Evolutionary conservation across 1,140 invertebrate species (phyloP).

Genomic region (Drosophila dunni): DNA sequence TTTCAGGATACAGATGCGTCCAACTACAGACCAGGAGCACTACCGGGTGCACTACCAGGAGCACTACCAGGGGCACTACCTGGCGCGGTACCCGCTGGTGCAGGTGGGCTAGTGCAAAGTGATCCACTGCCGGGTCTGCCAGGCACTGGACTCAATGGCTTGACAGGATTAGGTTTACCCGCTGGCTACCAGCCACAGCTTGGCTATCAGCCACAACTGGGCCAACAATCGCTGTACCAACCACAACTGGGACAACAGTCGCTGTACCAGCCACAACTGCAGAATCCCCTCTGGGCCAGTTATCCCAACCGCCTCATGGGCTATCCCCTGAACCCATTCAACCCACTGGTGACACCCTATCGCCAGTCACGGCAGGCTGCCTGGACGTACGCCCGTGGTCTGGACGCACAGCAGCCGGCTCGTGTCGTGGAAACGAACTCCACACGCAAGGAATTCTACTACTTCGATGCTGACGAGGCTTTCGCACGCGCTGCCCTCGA

Average conservation of each 20-base stretch:
- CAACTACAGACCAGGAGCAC: conserved; percentile 43
- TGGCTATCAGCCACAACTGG: conserved; percentile 29
- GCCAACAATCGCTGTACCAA: conserved; percentile 26
- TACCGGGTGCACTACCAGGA: neutral
- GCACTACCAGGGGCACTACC: neutral
- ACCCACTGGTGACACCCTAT: conserved; percentile 51
- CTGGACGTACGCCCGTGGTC: conserved; percentile 55
- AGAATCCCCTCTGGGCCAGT: conserved; percentile 34
- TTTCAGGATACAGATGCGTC: conserved; percentile 86
- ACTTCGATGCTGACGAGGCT: conserved; percentile 78
- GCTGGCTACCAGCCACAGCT: conserved; percentile 12
- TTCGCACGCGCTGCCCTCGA: conserved; percentile 67
- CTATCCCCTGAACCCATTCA: conserved; percentile 31
- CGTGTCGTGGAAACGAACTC: conserved; percentile 76
- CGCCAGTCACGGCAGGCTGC: conserved; percentile 57
- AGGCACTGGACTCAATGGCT: conserved; percentile 24
- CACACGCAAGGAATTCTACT: conserved; percentile 80
- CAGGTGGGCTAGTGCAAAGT: neutral
- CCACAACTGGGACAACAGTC: conserved; percentile 29
- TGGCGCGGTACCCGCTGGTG: neutral
- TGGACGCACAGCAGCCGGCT: conserved; percentile 65
- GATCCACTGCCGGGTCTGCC: neutral
- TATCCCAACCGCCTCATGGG: conserved; percentile 37
- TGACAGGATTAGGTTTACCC: neutral
- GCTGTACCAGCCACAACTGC: conserved; percentile 33